Evolutionary conservation across 1,140 invertebrate species (phyloP).

Genomic region (Apis mellifera): DNA sequence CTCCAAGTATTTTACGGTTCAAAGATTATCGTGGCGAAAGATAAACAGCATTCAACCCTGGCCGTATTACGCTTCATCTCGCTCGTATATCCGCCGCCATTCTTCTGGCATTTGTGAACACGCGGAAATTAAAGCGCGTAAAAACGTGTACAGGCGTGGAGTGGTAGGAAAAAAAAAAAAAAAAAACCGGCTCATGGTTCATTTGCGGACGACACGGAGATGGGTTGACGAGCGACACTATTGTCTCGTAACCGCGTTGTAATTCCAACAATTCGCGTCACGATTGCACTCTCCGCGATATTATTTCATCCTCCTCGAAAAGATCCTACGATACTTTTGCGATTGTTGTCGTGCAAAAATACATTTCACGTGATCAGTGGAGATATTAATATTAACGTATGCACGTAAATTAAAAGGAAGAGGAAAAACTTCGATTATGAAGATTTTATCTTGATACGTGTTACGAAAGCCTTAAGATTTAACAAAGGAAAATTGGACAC

Average conservation of each 20-base stretch:
- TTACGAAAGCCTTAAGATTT: too few relatives aligned
- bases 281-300: conserved; percentile 8
- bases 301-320: not conserved
- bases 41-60: not conserved
- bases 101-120: not conserved
- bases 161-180: not conserved
- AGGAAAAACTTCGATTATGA: too few relatives aligned
- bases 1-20: not conserved
- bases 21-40: not conserved
- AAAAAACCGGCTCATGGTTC: conserved; percentile 28
- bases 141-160: conserved; percentile 12
- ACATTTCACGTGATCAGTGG: too few relatives aligned
- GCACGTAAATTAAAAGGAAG: too few relatives aligned
- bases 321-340: not conserved
- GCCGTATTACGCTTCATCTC: not conserved
- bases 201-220: conserved; percentile 13
- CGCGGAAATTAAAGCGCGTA: conserved; percentile 29
- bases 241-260: conserved; percentile 24
- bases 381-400: not conserved
- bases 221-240: not conserved
- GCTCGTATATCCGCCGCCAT: too few relatives aligned
- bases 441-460: too few relatives aligned
- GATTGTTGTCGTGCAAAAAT: not conserved
- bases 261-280: conserved; percentile 26
- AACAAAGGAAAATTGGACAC: too few relatives aligned